Evolutionary conservation across 2,797 vertebrate species (phyloP), one percentile per base, ranked within the genome.

Genomic region (Sebastes itinus): DNA sequence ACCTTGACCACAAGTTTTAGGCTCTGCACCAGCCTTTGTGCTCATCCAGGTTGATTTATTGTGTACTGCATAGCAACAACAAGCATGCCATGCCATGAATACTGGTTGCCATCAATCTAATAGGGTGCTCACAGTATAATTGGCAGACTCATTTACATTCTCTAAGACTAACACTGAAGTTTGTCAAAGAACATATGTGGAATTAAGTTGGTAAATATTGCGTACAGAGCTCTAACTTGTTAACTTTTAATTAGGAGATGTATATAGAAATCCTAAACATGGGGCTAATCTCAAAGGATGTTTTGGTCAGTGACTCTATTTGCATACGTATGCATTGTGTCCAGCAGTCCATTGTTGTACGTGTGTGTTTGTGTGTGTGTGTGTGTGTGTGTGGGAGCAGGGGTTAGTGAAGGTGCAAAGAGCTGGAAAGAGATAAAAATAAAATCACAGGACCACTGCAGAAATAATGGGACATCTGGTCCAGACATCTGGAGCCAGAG

Each of bases 381-480:
- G 56, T 66, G 56, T 59, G 55, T 52, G 22, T 73, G 67, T 33
- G 23, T 20, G 58, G 22, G 67, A 23, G 52, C 46, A 33, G 63
- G 71, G 84, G 84, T 87, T 84, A 85, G 85, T 74, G 76, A 89
- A 88, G 90, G 88, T 87, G 86, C 79, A 88, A 87, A 90, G 86
- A 87, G 88, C 83, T 90, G 92, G 83, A 91, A 91, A 92, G 75
- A 73, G 85, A 92, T 90, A 91, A 83, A 93, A 92, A 93, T 84
- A 88, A 91, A 92, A 91, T 92, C 89, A 87, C 84, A 89, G 87
- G 91, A 87, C 89, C 87, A 89, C 87, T 92, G 84, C 92, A 93
- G 88, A 92, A 94, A 95, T 95, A 94, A 95, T 93, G 91, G 92
- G 93, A 92, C 95, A 96, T 95, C 95, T 96, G 95, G 94, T 94